Conservation (phyloP, 37 sponge, comb jelly and placozoan genomes). For the Chondrilla cf. caribensis region DNA sequence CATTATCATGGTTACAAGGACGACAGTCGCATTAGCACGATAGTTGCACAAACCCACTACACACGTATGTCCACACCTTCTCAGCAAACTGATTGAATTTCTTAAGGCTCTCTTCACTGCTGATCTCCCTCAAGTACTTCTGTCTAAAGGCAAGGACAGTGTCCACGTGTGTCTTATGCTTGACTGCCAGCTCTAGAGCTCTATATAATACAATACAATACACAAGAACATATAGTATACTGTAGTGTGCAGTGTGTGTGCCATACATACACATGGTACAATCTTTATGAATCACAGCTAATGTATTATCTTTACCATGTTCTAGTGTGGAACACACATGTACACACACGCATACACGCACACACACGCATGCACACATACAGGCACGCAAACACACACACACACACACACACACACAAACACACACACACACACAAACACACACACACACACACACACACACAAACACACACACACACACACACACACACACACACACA, state of each 20-base stretch:
- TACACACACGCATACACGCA: background rate
- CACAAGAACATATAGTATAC: no score
- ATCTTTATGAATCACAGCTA: background rate
- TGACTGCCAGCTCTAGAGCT: conserved; percentile 88
- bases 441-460: no score
- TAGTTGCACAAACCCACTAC: background rate
- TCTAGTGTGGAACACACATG: background rate
- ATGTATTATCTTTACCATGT: background rate
- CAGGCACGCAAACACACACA: no score
- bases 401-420: no score
- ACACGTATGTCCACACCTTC: conserved; percentile 35
- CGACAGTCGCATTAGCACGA: no score
- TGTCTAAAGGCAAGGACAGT: conserved; percentile 91
- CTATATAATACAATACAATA: no score
- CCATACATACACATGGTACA: background rate
- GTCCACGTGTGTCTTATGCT: conserved; percentile 95
- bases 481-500: no score
- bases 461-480: no score
- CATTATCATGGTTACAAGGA: background rate
- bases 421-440: no score
- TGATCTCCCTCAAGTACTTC: conserved; percentile 66
- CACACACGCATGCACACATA: background rate
- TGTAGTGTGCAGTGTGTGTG: background rate
- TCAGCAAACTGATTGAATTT: conserved; percentile 67
- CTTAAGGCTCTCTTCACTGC: conserved; percentile 68